These are phyloP conservation scores for Drosophila fulvimacula DNA, from an alignment of 2,888 invertebrate species.

Conservation along the genomic window DNA sequence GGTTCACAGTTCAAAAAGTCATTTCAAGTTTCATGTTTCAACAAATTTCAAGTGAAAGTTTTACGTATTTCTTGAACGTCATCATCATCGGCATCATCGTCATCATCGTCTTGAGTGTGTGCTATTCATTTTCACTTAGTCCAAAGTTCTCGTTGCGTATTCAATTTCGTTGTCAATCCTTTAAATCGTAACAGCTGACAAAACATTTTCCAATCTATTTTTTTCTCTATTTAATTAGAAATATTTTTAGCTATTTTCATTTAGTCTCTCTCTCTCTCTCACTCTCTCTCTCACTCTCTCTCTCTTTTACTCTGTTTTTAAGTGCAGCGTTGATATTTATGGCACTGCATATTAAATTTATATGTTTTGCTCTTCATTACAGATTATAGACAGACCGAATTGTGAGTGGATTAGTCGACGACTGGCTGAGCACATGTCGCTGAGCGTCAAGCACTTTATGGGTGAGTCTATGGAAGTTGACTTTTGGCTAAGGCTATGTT, in stretches of 20 bases:
- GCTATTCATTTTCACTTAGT: constrained; percentile 78
- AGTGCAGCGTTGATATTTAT: constrained; percentile 77
- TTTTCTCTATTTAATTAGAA: constrained; percentile 46
- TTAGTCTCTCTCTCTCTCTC: constrained; percentile 41
- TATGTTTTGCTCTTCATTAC: constrained; percentile 69
- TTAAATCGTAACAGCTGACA: constrained; percentile 76
- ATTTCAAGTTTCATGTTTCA: constrained; percentile 75
- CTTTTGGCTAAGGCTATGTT: not conserved
- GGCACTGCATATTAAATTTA: constrained; percentile 77
- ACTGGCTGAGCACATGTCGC: constrained; percentile 63
- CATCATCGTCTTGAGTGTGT: not conserved
- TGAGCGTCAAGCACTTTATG: constrained; percentile 25
- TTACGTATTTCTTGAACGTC: constrained; percentile 7
- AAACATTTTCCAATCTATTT: constrained; percentile 62
- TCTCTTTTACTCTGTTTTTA: constrained; percentile 46
- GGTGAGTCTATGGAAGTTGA: constrained; percentile 36
- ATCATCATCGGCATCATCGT: not conserved
- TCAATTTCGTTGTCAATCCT: constrained; percentile 63
- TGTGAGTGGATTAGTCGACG: constrained; percentile 52
- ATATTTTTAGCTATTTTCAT: constrained; percentile 67
- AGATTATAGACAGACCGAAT: constrained; percentile 49
- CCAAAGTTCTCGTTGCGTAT: constrained; percentile 59
- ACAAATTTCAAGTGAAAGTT: constrained; percentile 78
- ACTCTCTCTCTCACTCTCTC: constrained; percentile 36
- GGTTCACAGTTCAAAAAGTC: constrained; percentile 79